Conservation (phyloP, 2,888 invertebrate genomes). For the Drosophila hamatofila region DNA sequence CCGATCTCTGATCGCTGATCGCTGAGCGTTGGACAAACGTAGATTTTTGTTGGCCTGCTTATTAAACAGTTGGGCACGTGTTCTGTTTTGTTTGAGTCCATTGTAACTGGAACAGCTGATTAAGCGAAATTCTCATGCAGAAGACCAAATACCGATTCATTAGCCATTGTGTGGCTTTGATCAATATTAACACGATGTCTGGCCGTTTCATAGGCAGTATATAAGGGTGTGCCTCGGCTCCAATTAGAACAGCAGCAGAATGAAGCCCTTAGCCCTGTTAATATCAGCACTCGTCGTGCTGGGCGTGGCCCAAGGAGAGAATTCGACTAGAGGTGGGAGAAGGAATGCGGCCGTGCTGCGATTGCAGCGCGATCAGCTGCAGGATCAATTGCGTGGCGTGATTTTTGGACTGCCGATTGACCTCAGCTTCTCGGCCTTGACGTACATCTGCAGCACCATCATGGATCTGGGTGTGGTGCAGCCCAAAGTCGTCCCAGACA, state of each 20-base stretch:
- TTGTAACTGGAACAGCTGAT: slow-evolving; percentile 25
- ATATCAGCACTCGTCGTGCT: not conserved
- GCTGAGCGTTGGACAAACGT: slow-evolving; percentile 35
- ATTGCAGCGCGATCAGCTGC: not conserved
- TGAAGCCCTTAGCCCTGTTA: slow-evolving; percentile 8
- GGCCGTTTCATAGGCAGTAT: not conserved
- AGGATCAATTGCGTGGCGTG: slow-evolving; percentile 13
- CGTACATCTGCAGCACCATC: slow-evolving; percentile 18
- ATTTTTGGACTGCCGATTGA: slow-evolving; percentile 6
- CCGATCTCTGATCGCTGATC: slow-evolving; percentile 1
- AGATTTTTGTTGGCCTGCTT: slow-evolving; percentile 16
- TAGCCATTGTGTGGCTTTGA: slow-evolving; percentile 1
- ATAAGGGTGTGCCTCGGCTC: not conserved
- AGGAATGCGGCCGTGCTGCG: not conserved
- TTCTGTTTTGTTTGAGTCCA: slow-evolving; percentile 3
- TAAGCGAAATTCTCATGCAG: slow-evolving; percentile 25
- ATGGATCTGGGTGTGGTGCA: slow-evolving; percentile 17
- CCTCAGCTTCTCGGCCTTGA: not conserved
- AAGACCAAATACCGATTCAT: not conserved
- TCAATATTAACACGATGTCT: slow-evolving; percentile 1
- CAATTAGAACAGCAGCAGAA: not conserved
- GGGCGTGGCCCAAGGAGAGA: not conserved
- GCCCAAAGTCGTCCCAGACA: slow-evolving; percentile 4
- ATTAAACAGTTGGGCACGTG: slow-evolving; percentile 14
- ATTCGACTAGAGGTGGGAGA: not conserved